A percentile compares a stretch with the other conserved stretches of the same genome.
Conservation (phyloP, 2,888 invertebrate species). For the Nephrotoma flavescens region DNA sequence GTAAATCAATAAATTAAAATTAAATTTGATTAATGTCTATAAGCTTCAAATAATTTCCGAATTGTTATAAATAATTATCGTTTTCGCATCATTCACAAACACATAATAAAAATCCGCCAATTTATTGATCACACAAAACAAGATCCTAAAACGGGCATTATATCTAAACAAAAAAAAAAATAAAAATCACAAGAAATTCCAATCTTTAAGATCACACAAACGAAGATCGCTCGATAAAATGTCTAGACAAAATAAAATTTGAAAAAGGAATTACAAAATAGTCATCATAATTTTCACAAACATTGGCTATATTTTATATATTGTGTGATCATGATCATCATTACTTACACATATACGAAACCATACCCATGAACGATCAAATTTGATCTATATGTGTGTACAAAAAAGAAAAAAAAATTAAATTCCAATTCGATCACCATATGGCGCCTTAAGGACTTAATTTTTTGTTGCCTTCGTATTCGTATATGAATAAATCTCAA, state of each 20-base stretch:
- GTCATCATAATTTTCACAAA: not conserved
- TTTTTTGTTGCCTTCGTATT: not conserved
- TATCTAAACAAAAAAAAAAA: not conserved
- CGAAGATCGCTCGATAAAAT: not conserved
- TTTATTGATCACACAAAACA: not conserved
- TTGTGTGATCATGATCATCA: not conserved
- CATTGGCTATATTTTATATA: not conserved
- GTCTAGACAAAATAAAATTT: not conserved
- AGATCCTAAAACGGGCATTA: not conserved
- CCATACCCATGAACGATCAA: not conserved
- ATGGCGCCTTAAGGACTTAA: not conserved
- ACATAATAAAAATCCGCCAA: not conserved
- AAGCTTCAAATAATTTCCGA: too few species aligned
- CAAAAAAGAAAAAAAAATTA: not conserved
- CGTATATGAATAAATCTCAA: not conserved
- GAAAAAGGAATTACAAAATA: not conserved
- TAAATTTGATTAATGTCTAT: not conserved
- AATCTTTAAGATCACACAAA: not conserved
- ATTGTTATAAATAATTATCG: not conserved
- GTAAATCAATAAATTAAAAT: not conserved
- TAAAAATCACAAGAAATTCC: not conserved
- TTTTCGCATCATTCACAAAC: not conserved
- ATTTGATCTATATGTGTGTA: not conserved
- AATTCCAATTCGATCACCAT: not conserved
- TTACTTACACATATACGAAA: not conserved